Evolutionary conservation across 2,888 invertebrate species (phyloP), one percentile per base, ranked within the genome.

Genomic region (Meandrusa payeni): DNA sequence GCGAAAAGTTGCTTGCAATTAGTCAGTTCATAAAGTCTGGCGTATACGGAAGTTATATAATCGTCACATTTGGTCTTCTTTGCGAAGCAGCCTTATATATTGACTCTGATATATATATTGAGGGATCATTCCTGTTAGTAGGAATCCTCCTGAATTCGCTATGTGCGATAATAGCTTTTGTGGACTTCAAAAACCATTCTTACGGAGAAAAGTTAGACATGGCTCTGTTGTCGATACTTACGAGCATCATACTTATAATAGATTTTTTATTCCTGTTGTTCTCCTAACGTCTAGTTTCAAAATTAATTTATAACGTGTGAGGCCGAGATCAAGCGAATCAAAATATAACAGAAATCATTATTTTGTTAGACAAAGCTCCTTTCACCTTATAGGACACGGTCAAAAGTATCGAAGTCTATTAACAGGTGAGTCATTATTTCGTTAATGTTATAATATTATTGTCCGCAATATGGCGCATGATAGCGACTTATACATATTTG

Each of bases 41-140:
- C 15, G 55, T 72, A 0, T 76, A 61, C 11, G 77, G 79, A 2
- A 52, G 67, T 6, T 70, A 61, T 31, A 23, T 58, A 0, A 42
- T 73, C 1, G 38, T 76, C 1, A 57, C 62, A 1, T 41, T 77
- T 1, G 80, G 77, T 1, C 61, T 80, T 11, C 47, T 78, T 2
- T 20, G 77, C 1, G 76, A 81, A 48, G 61, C 59, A 2, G 76
- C 65, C 2, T 41, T 81, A 1, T 42, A 53, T 1, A 26, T 64
- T 1, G 1, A 49, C 0, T 48, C 64, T 1, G 61, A 73, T 32
- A 46, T 48, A 17, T 55, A 57, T 11, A 44, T 72, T n/a, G 67
- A 64, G 41, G 37, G 31, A 4, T 40, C 47, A 1, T 64, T 71
- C n/a, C 47, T 76, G 4, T 10, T 52, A 1, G 26, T 47, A 7